phyloP scores from a whole-genome alignment of 2,888 invertebrate species.

The Drosophila phalerata region DNA sequence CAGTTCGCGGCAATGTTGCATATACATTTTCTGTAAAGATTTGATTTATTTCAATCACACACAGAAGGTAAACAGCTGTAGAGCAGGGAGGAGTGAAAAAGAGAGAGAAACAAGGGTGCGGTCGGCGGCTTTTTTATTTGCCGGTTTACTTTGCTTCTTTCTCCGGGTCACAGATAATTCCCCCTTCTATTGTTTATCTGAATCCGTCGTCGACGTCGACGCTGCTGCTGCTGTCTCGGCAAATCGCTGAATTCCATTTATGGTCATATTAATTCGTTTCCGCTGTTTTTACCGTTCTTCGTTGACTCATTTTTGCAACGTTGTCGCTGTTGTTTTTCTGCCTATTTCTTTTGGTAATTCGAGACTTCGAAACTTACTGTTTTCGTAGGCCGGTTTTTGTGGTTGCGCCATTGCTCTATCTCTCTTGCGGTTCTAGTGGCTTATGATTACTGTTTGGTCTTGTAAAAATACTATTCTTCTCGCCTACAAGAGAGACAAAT shows the following conservation, averaged over 20 bases:
- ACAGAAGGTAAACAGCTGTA: slow-evolving; percentile 25
- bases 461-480: slow-evolving; percentile 37
- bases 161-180: slow-evolving; percentile 29
- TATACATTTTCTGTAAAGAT: slow-evolving; percentile 92
- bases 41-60: not conserved
- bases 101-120: slow-evolving; percentile 62
- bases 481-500: too few relatives aligned
- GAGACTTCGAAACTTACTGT: slow-evolving; percentile 74
- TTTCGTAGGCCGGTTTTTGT: slow-evolving; percentile 82
- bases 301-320: slow-evolving; percentile 69
- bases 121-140: slow-evolving; percentile 39
- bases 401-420: slow-evolving; percentile 79
- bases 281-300: slow-evolving; percentile 72
- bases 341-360: slow-evolving; percentile 16
- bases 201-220: slow-evolving; percentile 19
- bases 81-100: not conserved
- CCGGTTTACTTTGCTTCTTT: slow-evolving; percentile 46
- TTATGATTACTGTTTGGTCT: slow-evolving; percentile 23
- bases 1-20: slow-evolving; percentile 97
- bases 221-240: slow-evolving; percentile 9
- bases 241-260: slow-evolving; percentile 65
- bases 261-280: slow-evolving; percentile 72
- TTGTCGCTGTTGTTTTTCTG: slow-evolving; percentile 3
- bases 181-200: slow-evolving; percentile 45
- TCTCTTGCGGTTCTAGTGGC: slow-evolving; percentile 31